Percentiles rank a stretch among this genome's conserved stretches.
phyloP scores from a whole-genome alignment of 2,113 vertebrate genomes.

The Alligator mississippiensis region DNA sequence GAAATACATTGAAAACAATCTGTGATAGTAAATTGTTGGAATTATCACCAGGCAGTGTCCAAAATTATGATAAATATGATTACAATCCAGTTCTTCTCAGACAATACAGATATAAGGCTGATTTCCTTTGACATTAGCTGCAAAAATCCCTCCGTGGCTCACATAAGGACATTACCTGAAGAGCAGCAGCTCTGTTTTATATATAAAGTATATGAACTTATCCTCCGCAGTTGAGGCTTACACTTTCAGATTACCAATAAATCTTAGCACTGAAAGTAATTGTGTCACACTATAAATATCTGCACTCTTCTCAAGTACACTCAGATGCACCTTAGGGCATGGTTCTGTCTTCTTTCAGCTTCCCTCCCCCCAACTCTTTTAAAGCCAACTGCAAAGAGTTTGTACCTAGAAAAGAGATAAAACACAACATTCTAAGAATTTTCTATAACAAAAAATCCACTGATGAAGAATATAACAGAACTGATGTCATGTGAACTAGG shows the following conservation, averaged over 20 bases:
- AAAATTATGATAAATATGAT: slow-evolving; percentile 34
- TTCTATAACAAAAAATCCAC: neutral
- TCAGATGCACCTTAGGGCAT: neutral
- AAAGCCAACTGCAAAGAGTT: neutral
- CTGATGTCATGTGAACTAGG: neutral
- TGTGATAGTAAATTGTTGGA: neutral
- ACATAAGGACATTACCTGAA: neutral
- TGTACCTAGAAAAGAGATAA: neutral
- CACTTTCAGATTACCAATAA: slow-evolving; percentile 24
- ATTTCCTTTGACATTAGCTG: slow-evolving; percentile 12
- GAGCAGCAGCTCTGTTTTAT: slow-evolving; percentile 5
- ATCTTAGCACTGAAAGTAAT: slow-evolving; percentile 15
- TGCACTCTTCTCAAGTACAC: slow-evolving; percentile 1
- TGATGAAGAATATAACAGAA: neutral
- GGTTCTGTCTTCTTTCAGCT: neutral
- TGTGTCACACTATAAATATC: slow-evolving; percentile 25
- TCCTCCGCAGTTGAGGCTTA: slow-evolving; percentile 27
- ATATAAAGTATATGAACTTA: slow-evolving; percentile 7
- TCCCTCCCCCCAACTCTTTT: neutral
- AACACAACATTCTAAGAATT: neutral
- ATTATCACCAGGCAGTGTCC: slow-evolving; percentile 3
- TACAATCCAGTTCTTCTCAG: slow-evolving; percentile 34
- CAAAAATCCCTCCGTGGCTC: slow-evolving; percentile 41
- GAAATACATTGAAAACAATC: neutral
- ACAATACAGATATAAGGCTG: slow-evolving; percentile 23